A percentile compares a stretch with the other conserved stretches of the same genome.
Evolutionary conservation across 2,888 invertebrate species (phyloP).

Genomic region (Agrotis puta): DNA sequence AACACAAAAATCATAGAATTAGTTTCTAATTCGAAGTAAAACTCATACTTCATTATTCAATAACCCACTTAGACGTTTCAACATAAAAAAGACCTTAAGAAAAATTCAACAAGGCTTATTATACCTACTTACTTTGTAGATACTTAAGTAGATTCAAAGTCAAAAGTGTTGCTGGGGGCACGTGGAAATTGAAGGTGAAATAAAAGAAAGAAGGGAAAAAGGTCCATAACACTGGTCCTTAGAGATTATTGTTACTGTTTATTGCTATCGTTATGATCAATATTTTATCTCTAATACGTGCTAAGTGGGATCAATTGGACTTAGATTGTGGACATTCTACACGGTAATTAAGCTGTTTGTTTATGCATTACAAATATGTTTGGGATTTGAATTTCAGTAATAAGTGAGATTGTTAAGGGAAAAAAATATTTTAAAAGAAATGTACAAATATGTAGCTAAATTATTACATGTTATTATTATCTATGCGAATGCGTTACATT

Average conservation of each 20-base stretch:
- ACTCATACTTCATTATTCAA: not conserved
- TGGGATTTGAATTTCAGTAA: not conserved
- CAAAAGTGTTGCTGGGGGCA: not conserved
- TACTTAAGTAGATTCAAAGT: slow-evolving; percentile 25
- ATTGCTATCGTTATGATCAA: slow-evolving; percentile 50
- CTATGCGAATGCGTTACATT: no score
- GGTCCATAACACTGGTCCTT: slow-evolving; percentile 42
- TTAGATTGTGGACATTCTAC: slow-evolving; percentile 35
- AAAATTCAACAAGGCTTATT: not conserved
- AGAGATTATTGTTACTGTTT: slow-evolving; percentile 63
- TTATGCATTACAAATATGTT: slow-evolving; percentile 13
- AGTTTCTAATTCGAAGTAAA: not conserved
- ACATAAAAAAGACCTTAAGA: slow-evolving; percentile 5
- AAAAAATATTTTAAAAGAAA: not conserved
- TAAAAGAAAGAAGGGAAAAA: slow-evolving; percentile 11
- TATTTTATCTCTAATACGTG: slow-evolving; percentile 63
- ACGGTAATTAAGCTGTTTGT: slow-evolving; percentile 36
- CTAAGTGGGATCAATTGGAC: slow-evolving; percentile 49
- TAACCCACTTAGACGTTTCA: not conserved
- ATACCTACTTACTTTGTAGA: not conserved
- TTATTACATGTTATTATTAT: no score
- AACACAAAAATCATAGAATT: no score
- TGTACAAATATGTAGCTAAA: no score
- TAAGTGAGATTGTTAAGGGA: not conserved
- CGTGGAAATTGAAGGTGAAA: slow-evolving; percentile 23